Evolutionary conservation across 37 sponge, comb jelly and placozoan genomes (phyloP), one percentile per base, ranked within the genome.

Genomic region (Dysidea cf. avara): DNA sequence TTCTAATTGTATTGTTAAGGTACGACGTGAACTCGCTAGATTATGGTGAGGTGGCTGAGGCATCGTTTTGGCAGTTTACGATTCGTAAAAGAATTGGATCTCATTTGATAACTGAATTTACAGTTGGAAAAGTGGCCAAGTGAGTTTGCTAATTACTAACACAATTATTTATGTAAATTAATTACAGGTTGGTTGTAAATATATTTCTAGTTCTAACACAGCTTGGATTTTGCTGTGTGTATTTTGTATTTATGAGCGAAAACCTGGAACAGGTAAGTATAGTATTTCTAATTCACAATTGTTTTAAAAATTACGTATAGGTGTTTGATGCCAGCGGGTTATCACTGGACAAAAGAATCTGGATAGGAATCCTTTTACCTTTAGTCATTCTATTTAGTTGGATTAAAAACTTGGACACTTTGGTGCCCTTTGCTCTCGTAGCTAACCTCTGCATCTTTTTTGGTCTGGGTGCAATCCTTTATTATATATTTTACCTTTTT

Each of bases 171-270:
- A 34, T 70, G 38, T 53, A 6, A 51, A 22, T 34, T 51, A 37
- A 5, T 43, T 43, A 43, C 9, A 89, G 90, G 49, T 2, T 59
- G 3, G 49, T 80, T 3, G 90, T 96, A 21, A 92, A 96, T 43
- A 21, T 53, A 22, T 89, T 92, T 50, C 85, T 96, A 5, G 67
- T 90, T 46, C 54, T 94, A 22, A 97, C 94, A 22, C 98, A 97
- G 75, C 81, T 94, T 74, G 98, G 98, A 56, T 97, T 94, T 75
- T 87, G 95, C 38, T 71, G 64, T 56, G 83, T 88, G 0, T 97
- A 97, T 65, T 72, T 97, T 30, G 89, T 90, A 4, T 90, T 97
- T 66, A 79, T 94, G 22, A 81, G 82, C 4, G 50, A 86, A 32
- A 94, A 76, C 53, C 43, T 97, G 7, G 26, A 76, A 13, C 75